phyloP scores from a whole-genome alignment of 2,888 invertebrate species.

The Philereme vetulata region DNA sequence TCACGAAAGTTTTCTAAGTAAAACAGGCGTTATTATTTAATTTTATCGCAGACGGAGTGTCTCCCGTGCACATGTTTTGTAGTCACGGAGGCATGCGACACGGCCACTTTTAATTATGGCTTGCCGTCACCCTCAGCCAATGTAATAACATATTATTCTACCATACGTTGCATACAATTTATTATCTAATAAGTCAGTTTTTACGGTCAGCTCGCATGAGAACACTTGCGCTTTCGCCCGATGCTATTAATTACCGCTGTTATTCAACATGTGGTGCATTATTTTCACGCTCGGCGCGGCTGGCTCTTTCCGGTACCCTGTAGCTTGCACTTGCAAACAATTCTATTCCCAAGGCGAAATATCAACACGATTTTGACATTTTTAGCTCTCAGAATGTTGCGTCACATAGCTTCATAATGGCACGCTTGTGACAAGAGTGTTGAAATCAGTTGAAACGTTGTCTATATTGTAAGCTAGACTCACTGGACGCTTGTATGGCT shows the following conservation, averaged over 20 bases:
- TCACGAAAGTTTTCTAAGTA: no score
- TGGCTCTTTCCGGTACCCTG: conserved; percentile 60
- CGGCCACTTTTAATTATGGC: conserved; percentile 33
- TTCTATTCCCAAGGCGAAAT: conserved; percentile 61
- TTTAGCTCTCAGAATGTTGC: conserved; percentile 68
- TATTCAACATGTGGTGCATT: conserved; percentile 78
- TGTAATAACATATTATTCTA: conserved; percentile 36
- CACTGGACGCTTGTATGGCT: not conserved
- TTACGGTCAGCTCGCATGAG: conserved; percentile 65
- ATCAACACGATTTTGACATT: conserved; percentile 78
- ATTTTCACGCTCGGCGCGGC: conserved; percentile 65
- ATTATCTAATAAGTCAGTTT: conserved; percentile 60
- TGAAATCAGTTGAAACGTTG: conserved; percentile 51
- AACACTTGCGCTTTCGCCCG: conserved; percentile 76
- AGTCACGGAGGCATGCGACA: conserved; percentile 30
- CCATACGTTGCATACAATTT: conserved; percentile 43
- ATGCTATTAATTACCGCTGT: conserved; percentile 72
- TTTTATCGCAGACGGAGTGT: conserved; percentile 30
- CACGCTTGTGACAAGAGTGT: conserved; percentile 51
- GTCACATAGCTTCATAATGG: conserved; percentile 65
- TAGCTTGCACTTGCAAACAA: conserved; percentile 43
- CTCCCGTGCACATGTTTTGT: conserved; percentile 34
- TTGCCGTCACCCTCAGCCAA: conserved; percentile 31
- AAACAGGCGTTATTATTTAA: conserved; percentile 1
- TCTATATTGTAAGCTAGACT: conserved; percentile 15